Evolutionary conservation across 1,140 invertebrate genomes (phyloP), one percentile per base, ranked within the genome.

Genomic region (Bombus balteatus): DNA sequence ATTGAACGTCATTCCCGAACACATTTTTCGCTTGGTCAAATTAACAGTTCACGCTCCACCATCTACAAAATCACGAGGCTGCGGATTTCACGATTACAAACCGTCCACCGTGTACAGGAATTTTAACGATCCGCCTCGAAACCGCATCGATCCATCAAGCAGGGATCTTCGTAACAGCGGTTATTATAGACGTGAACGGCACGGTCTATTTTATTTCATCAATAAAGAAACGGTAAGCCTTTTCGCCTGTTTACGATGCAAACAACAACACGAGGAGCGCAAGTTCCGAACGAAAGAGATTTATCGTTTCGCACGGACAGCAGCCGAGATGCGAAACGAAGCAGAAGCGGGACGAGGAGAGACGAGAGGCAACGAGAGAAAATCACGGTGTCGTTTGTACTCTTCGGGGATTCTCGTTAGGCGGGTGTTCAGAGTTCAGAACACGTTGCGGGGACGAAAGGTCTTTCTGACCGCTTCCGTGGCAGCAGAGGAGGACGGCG

Each of bases 361-460:
- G 39, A 53, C 32, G 39, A 72, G 68, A 34, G 66, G 25, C 37
- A 78, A 78, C 62, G 57, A 32, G 47, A 47, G 75, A 81, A 80
- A 73, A 84, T 84, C 75, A 79, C 65, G 32, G 32, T 79, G 76
- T 71, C 83, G 76, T 83, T 83, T 83, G 81, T 83, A 68, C 72
- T 34, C 43, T 68, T 84, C 32, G 66, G 15, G 82, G 73, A 84
- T 78, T 43, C 75, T 84, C 76, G 83, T 84, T 84, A 72, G 43
- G 18, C 25, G 76, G 3, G n/a, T 34, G 66, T 15, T 47, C 53
- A 12, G 41, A 65, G 83, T 62, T 65, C 32, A 2, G 39, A 22
- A 62, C 39, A 66, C n/a, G 75, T 83, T 59, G 82, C 73, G 25
- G 47, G 39, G 22, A 41, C 22, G 53, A 10, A 73, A 73, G 83